These are phyloP conservation scores for Tetragonula clypearis DNA, from an alignment of 1,140 invertebrate genomes.

Conservation along the genomic window DNA sequence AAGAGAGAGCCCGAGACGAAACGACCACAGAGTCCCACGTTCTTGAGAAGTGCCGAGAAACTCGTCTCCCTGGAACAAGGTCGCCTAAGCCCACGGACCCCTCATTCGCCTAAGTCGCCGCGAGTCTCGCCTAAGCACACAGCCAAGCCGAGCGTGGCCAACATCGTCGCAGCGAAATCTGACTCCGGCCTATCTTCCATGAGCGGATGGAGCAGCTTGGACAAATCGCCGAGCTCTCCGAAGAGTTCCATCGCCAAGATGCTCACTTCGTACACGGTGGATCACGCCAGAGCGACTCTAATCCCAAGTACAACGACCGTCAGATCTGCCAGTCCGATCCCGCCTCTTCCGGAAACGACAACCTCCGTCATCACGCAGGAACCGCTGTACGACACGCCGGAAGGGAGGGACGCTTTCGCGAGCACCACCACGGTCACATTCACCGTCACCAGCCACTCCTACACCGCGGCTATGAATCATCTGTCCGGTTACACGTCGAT, in stretches of 20 bases:
- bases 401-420: conserved; percentile 74
- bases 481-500: conserved; percentile 67
- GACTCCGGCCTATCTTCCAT: conserved; percentile 93
- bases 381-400: conserved; percentile 78
- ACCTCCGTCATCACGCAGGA: conserved; percentile 70
- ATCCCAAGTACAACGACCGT: conserved; percentile 68
- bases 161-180: conserved; percentile 88
- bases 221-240: conserved; percentile 91
- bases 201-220: conserved; percentile 91
- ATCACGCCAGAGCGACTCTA: conserved; percentile 68
- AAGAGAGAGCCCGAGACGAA: conserved; percentile 73
- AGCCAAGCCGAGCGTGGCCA: conserved; percentile 83
- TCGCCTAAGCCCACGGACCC: conserved; percentile 84
- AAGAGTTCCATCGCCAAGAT: conserved; percentile 79
- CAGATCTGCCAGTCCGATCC: conserved; percentile 72
- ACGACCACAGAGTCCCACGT: conserved; percentile 78
- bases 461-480: conserved; percentile 70
- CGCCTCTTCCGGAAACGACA: conserved; percentile 71
- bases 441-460: conserved; percentile 61
- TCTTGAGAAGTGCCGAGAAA: conserved; percentile 77
- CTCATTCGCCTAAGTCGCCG: conserved; percentile 88
- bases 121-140: conserved; percentile 88
- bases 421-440: conserved; percentile 40
- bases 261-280: conserved; percentile 75
- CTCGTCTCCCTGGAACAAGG: conserved; percentile 79